Evolutionary conservation across 2,888 invertebrate species (phyloP), one percentile per base, ranked within the genome.

Genomic region (Chrysolina oricalcia): DNA sequence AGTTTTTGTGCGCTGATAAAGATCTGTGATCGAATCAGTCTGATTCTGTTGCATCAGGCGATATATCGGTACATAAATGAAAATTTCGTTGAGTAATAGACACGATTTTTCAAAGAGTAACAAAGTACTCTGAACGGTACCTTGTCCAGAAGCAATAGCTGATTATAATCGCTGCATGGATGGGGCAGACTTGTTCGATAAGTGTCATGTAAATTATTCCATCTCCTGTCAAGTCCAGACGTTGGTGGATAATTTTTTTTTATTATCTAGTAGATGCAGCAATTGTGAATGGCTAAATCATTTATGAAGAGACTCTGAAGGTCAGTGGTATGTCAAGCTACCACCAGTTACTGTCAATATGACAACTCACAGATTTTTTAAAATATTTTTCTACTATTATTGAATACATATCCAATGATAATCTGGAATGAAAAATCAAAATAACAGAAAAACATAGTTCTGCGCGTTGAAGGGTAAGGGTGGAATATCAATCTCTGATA

Each of bases 141-240:
- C 43, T 13, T 43, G 9, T 13, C 43, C 43, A 11, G 13, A 43
- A 43, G 43, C 70, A 10, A 46, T 76, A 27, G 43, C 50, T 19
- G 75, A 75, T 56, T 72, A 75, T 23, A 75, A 75, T 59, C 23
- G 21, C 35, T 53, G 50, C 19, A 75, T 75, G 72, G 64, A 53
- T 15, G 66, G 63, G 27, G 75, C 73, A n/a, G 72, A 75, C 43
- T 9, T 35, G 3, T 63, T 63, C 11, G 63, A 63, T 35, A 0
- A 63, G 21, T 23, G 10, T n/a, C 35, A 17, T 21, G 23, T 9
- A 11, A 35, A n/a, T n/a, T 63, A 63, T 13, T 21, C n/a, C n/a
- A 27, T 63, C 10, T 63, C 63, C 21, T 63, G 63, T 13, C n/a
- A 63, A 63, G 13, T 43, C 43, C 13, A 9, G 43, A 13, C 9